These are phyloP conservation scores for Calameuta filiformis DNA, from an alignment of 2,888 invertebrate species.

Conservation along the genomic window DNA sequence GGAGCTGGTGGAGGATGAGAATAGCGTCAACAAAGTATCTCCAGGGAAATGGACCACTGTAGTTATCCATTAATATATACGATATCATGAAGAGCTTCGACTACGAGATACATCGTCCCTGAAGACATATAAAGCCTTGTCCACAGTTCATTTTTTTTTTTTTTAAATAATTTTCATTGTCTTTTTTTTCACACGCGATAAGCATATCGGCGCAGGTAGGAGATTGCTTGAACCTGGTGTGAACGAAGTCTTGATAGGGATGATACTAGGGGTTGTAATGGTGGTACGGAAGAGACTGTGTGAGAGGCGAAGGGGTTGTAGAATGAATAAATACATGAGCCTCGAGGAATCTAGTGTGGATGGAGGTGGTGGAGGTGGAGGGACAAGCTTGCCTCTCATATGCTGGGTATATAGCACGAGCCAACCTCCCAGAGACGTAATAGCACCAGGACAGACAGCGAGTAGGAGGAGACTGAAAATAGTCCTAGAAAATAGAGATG, in stretches of 20 bases:
- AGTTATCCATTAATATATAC: not conserved
- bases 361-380: slow-evolving; percentile 26
- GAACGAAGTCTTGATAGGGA: slow-evolving; percentile 16
- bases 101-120: not conserved
- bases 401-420: slow-evolving; percentile 41
- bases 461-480: not conserved
- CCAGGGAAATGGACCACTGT: not conserved
- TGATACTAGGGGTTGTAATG: slow-evolving; percentile 1
- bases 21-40: not conserved
- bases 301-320: not conserved
- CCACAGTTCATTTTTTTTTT: not conserved
- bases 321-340: not conserved
- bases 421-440: slow-evolving; percentile 49
- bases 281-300: not conserved
- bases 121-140: not conserved
- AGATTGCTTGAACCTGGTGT: not conserved
- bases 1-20: not conserved
- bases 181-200: not conserved
- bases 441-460: slow-evolving; percentile 49
- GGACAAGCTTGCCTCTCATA: slow-evolving; percentile 53
- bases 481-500: slow-evolving; percentile 20
- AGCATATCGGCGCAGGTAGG: not conserved
- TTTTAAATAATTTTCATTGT: not conserved
- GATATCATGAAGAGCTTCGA: not conserved
- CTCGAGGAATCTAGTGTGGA: not conserved